phyloP scores from a whole-genome alignment of 2,797 vertebrate genomes.

The Myoxocephalus aenaeus region DNA sequence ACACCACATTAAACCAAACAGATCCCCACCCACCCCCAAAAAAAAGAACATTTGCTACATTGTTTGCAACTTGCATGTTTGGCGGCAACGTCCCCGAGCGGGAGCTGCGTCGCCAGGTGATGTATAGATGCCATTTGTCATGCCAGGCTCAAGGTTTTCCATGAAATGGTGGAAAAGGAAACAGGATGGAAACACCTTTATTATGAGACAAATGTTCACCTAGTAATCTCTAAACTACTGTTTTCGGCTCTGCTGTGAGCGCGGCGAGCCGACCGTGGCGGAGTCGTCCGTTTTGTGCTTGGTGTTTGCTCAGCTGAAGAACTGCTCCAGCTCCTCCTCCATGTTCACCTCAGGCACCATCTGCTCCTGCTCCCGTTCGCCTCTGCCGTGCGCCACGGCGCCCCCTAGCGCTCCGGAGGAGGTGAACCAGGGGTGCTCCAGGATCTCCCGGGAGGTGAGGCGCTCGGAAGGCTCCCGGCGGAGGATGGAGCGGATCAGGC shows the following conservation, averaged over 20 bases:
- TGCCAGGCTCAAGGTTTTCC: slow-evolving; percentile 81
- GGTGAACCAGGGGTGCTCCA: slow-evolving; percentile 98
- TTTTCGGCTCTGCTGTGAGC: slow-evolving; percentile 63
- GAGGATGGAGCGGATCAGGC: slow-evolving; percentile 98
- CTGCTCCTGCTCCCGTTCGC: slow-evolving; percentile 94
- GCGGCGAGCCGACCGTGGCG: slow-evolving; percentile 68
- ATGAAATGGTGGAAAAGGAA: slow-evolving; percentile 82
- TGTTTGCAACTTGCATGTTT: slow-evolving; percentile 83
- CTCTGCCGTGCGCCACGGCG: slow-evolving; percentile 85
- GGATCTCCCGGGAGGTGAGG: slow-evolving; percentile 97
- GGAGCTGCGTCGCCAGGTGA: slow-evolving; percentile 55
- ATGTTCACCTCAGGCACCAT: slow-evolving; percentile 98
- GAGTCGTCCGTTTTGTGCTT: slow-evolving; percentile 76
- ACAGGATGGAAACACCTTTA: slow-evolving; percentile 87
- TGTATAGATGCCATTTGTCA: slow-evolving; percentile 77
- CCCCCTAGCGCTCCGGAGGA: slow-evolving; percentile 87
- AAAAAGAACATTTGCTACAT: slow-evolving; percentile 85
- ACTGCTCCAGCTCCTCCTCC: slow-evolving; percentile 97
- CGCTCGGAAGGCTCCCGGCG: slow-evolving; percentile 96
- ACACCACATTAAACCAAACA: slow-evolving; percentile 82
- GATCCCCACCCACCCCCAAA: slow-evolving; percentile 20
- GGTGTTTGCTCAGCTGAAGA: slow-evolving; percentile 92
- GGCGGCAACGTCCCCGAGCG: slow-evolving; percentile 52
- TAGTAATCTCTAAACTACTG: slow-evolving; percentile 80
- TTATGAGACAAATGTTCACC: slow-evolving; percentile 84